Evolutionary conservation across 1,140 invertebrate genomes (phyloP), one percentile per base, ranked within the genome.

Genomic region (Batillaria attramentaria): DNA sequence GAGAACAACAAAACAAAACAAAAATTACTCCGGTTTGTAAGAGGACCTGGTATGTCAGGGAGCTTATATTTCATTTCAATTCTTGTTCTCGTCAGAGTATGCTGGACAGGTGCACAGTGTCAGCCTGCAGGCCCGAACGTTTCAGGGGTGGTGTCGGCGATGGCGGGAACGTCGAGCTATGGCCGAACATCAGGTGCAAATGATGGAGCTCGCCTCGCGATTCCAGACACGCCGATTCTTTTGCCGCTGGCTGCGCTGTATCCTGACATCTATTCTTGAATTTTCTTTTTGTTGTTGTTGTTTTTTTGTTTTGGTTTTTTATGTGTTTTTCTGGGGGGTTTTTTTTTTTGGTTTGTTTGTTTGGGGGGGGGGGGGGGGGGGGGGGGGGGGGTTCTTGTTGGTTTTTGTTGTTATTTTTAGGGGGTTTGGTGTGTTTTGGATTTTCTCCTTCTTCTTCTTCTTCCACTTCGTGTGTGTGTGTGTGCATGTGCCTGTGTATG

Each of bases 231-330:
- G 86, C 20, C 54, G 78, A 33, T 75, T 65, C 28, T 83, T 87
- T 41, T 31, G 72, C 33, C 81, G 79, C 37, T 86, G 84, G 86
- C 80, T 80, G 70, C 79, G 65, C 31, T 87, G 86, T 87, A 87
- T 87, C 86, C 84, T 85, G 82, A 41, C 41, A 16, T 50, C 39
- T 60, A n/a, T 41, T 43, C 24, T 31, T 69, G 18, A 39, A 33
- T 35, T n/a, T 18, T 4, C 28, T 60, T n/a, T n/a, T 5, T 1
- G 35, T 6, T 70, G 41, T 57, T 73, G 74, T 72, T 43, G 75
- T 42, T 24, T 77, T 37, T 57, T n/a, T 50, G 13, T 2, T 77
- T 57, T 28, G 18, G 35, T 35, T 4, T 69, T 69, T 69, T 69
- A 41, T 69, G 50, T 50, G 13, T 35, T 24, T 68, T 68, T 68